Evolutionary conservation across 2,113 vertebrate species (phyloP).

Genomic region (Phyllostomus hastatus): DNA sequence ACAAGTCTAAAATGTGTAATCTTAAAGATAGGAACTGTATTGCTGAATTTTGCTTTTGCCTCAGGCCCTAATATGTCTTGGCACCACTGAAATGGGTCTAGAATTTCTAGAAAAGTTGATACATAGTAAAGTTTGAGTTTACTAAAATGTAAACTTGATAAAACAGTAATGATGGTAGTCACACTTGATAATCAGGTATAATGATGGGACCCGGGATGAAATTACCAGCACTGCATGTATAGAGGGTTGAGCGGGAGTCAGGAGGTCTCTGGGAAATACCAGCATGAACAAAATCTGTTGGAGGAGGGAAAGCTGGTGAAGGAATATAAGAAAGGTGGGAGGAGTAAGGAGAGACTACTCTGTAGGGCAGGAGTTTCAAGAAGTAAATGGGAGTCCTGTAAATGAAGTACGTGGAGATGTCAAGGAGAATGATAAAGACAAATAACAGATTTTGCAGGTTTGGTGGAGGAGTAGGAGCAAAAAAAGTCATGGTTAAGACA

Average conservation of each 20-base stretch:
- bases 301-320: not conserved
- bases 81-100: not conserved
- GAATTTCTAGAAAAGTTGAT: slow-evolving; percentile 18
- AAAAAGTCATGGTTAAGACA: not conserved
- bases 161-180: not conserved
- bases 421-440: not conserved
- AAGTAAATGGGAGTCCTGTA: not conserved
- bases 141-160: not conserved
- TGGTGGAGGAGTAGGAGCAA: not conserved
- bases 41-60: slow-evolving; percentile 1
- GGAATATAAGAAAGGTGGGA: not conserved
- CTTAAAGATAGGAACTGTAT: not conserved
- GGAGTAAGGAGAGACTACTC: not conserved
- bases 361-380: not conserved
- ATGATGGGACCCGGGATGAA: not conserved
- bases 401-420: not conserved
- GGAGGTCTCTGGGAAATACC: not conserved
- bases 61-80: not conserved
- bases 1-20: not conserved
- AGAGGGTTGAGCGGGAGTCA: not conserved
- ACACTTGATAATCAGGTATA: not conserved
- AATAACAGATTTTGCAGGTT: not conserved
- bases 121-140: not conserved
- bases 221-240: not conserved
- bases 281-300: not conserved